These are phyloP conservation scores for Neogobius melanostomus DNA, from an alignment of 2,113 vertebrate genomes.

Conservation along the genomic window DNA sequence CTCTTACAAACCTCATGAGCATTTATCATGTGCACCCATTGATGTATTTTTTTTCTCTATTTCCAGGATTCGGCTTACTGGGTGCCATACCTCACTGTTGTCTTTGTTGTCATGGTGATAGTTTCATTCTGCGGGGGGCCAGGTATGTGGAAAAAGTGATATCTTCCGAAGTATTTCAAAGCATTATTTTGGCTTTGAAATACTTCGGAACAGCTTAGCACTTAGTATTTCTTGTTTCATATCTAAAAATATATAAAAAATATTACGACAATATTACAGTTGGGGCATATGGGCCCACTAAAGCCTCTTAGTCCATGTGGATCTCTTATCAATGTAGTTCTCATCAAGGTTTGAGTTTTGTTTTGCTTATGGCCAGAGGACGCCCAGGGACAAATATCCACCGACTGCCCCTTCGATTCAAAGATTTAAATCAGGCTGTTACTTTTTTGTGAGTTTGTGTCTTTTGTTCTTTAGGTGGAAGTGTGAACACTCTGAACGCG, in stretches of 20 bases:
- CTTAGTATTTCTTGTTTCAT: no score
- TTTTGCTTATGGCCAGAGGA: no score
- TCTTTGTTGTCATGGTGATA: conserved; percentile 77
- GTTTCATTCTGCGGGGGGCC: conserved; percentile 79
- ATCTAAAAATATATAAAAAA: no score
- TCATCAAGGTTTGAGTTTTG: neutral
- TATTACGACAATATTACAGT: no score
- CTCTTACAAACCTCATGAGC: neutral
- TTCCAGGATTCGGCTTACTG: conserved; percentile 73
- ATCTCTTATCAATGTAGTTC: no score
- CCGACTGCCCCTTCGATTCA: no score
- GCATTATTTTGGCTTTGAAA: no score
- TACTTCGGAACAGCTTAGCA: no score
- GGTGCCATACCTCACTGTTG: conserved; percentile 74
- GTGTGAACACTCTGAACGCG: conserved; percentile 30
- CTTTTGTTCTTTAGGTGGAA: conserved; percentile 50
- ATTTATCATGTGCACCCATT: neutral
- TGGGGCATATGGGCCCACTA: no score
- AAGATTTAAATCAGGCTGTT: neutral
- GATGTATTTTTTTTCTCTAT: neutral
- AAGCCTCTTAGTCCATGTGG: no score
- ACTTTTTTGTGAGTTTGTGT: neutral
- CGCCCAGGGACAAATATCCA: no score
- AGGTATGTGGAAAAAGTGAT: conserved; percentile 61
- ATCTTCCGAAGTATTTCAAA: no score